Conservation (phyloP, 2,797 vertebrate species). For the Avahi laniger region DNA sequence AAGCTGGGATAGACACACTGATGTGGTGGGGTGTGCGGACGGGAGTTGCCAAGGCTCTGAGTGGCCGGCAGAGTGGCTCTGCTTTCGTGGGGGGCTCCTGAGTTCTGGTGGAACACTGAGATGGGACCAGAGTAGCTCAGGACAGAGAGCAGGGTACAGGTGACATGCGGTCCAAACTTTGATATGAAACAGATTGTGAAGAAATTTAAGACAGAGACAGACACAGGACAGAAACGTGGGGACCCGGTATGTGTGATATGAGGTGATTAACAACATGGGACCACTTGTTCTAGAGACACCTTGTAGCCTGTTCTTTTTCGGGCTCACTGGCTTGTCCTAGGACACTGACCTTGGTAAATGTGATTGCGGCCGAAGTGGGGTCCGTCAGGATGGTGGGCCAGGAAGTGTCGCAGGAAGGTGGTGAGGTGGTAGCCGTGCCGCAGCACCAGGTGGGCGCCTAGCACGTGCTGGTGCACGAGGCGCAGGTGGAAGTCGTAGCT, state of each 20-base stretch:
- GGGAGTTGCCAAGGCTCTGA: neutral
- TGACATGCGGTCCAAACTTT: neutral
- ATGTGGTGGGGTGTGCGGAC: no score
- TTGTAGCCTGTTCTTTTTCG: neutral
- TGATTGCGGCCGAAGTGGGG: conserved; percentile 98
- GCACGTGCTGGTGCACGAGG: conserved; percentile 95
- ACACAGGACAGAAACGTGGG: neutral
- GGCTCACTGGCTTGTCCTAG: neutral
- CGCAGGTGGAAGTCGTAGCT: conserved; percentile 99
- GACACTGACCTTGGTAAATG: conserved; percentile 91
- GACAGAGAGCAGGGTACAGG: neutral
- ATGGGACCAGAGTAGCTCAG: neutral
- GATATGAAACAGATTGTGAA: neutral
- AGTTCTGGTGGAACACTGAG: neutral
- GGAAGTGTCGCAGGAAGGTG: conserved; percentile 96
- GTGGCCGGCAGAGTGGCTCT: neutral
- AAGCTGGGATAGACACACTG: neutral
- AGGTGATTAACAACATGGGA: neutral
- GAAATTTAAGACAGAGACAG: neutral
- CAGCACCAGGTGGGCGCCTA: conserved; percentile 94
- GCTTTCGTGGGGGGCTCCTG: neutral
- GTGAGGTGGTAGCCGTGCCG: conserved; percentile 97
- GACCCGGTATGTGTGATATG: neutral
- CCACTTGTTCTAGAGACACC: neutral
- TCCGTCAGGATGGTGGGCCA: conserved; percentile 95